Evolutionary conservation across 1,140 invertebrate species (phyloP), one percentile per base, ranked within the genome.

Genomic region (Pseudoatta argentina): DNA sequence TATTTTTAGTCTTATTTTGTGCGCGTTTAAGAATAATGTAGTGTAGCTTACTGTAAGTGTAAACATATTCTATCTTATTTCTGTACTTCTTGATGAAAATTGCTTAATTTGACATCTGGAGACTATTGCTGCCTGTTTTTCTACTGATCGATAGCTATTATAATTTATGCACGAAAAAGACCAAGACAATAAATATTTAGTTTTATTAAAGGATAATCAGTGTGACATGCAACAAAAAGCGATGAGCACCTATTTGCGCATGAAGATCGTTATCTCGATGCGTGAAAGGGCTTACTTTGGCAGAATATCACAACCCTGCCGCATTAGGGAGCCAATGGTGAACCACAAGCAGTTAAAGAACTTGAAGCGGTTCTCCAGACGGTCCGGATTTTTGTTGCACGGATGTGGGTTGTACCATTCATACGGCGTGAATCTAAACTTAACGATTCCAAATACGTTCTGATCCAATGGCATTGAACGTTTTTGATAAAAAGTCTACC

Each of bases 281-380:
- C 55, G 24, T 64, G 30, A 73, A 83, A 90, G 72, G 83, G 95
- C 97, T 97, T 97, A 98, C 98, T 98, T 98, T 94, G 98, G 98
- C 93, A 98, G 95, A 95, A 98, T 98, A 95, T 98, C 98, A 96
- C 97, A 98, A 91, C 98, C 98, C 96, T 98, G 98, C 94, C 98
- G 98, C 98, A 99, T 98, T 87, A 99, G 96, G 18, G 98, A 98
- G 86, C 98, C 98, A 92, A 99, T 98, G 73, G 98, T 98, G 96
- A 99, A 99, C 98, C 98, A 99, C 95, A 99, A 96, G 95, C 98
- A 98, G 96, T 99, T 99, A 91, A 98, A 96, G 57, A 99, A 95
- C 66, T 98, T 98, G 95, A 99, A 99, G 94, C 98, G 98, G 94
- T 98, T 99, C 94, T 98, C 98, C 94, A 97, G 96, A 89, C 97